These are phyloP conservation scores for Physella acuta DNA, from an alignment of 1,140 invertebrate species.

Conservation along the genomic window DNA sequence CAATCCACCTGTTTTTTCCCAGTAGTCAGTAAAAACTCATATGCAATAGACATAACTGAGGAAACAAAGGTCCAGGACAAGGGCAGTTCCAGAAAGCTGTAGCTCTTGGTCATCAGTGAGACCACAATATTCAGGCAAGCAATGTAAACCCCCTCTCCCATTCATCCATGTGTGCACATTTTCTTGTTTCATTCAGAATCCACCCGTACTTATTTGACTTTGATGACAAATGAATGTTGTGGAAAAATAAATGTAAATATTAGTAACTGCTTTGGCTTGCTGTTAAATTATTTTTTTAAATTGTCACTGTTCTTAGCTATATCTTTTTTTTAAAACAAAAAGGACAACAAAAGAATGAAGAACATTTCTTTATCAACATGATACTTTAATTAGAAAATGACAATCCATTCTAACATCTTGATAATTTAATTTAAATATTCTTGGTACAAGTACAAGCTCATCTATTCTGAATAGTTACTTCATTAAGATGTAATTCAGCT, in stretches of 20 bases:
- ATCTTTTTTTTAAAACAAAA: too few species aligned
- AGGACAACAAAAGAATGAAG: too few species aligned
- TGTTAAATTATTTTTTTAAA: too few species aligned
- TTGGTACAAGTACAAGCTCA: too few species aligned
- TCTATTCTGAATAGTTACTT: too few species aligned
- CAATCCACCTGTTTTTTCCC: neutral
- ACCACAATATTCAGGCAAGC: conserved; percentile 22
- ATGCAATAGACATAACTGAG: neutral
- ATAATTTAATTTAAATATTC: too few species aligned
- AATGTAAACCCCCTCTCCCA: conserved; percentile 1
- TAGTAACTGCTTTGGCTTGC: conserved; percentile 2
- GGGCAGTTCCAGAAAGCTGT: neutral
- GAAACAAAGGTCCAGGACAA: neutral
- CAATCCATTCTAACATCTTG: too few species aligned
- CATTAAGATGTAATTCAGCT: too few species aligned
- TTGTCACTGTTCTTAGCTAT: too few species aligned
- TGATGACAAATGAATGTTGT: conserved; percentile 30
- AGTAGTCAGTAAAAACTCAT: neutral
- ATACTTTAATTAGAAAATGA: too few species aligned
- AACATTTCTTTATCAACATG: too few species aligned
- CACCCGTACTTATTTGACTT: conserved; percentile 26
- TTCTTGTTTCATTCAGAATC: conserved; percentile 19
- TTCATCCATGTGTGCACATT: conserved; percentile 15
- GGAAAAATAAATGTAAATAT: conserved; percentile 30
- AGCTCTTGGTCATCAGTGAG: neutral